Conservation (phyloP, 2,888 invertebrate genomes). For the Galerucella nymphaeae region DNA sequence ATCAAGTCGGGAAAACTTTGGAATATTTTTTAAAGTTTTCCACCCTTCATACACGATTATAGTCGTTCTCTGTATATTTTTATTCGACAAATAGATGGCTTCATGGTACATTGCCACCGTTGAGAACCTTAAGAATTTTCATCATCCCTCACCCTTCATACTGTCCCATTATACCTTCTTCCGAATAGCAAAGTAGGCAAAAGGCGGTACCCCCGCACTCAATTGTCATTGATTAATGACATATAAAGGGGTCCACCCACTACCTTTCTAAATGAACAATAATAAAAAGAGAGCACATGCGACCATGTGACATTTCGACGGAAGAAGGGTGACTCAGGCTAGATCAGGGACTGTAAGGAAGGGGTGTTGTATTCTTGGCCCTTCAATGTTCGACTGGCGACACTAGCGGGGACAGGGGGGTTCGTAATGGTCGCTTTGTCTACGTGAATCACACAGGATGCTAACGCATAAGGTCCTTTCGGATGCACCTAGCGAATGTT, state of each 20-base stretch:
- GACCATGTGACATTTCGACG: slow-evolving; percentile 48
- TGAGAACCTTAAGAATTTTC: slow-evolving; percentile 13
- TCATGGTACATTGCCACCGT: slow-evolving; percentile 20
- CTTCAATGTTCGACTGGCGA: slow-evolving; percentile 32
- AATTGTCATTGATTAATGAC: slow-evolving; percentile 45
- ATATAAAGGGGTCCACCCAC: slow-evolving; percentile 42
- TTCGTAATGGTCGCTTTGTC: slow-evolving; percentile 60
- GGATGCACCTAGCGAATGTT: slow-evolving; percentile 57
- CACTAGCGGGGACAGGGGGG: background rate
- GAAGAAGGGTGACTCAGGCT: slow-evolving; percentile 45
- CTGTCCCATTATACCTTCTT: slow-evolving; percentile 30
- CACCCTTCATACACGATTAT: slow-evolving; percentile 1
- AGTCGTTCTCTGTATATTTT: slow-evolving; percentile 6
- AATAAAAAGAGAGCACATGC: slow-evolving; percentile 47
- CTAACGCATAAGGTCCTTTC: slow-evolving; percentile 59
- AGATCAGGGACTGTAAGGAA: slow-evolving; percentile 28
- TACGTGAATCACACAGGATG: slow-evolving; percentile 63
- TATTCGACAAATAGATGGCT: slow-evolving; percentile 19
- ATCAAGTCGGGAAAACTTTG: background rate
- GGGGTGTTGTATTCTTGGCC: slow-evolving; percentile 35
- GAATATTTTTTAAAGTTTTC: background rate
- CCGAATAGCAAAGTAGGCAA: slow-evolving; percentile 38
- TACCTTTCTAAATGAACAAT: slow-evolving; percentile 45
- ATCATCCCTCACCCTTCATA: slow-evolving; percentile 20
- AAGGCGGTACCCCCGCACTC: slow-evolving; percentile 37